A percentile compares a stretch with the other conserved stretches of the same genome.
Evolutionary conservation across 2,113 vertebrate species (phyloP).

Genomic region (Tetrao urogallus): DNA sequence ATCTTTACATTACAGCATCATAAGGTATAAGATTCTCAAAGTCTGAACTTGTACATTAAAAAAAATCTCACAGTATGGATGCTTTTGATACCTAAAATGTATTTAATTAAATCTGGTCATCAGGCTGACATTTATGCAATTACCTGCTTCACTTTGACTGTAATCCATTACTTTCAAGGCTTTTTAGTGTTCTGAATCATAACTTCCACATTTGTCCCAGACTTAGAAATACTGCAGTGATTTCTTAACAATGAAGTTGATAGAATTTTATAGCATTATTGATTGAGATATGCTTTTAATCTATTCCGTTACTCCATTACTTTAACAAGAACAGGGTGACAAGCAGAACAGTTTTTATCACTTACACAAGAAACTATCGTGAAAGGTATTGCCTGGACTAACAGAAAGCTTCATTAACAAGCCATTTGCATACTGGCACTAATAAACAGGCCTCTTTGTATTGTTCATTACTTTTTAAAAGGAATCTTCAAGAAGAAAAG

Average conservation of each 20-base stretch:
- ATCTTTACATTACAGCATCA: background rate
- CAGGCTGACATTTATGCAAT: background rate
- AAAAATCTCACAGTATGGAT: background rate
- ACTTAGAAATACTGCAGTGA: background rate
- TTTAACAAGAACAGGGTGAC: background rate
- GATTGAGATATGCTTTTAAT: background rate
- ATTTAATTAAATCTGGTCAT: background rate
- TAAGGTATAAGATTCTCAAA: background rate
- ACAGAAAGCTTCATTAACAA: conserved; percentile 2
- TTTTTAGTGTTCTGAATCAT: background rate
- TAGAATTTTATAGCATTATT: background rate
- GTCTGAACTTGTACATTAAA: background rate
- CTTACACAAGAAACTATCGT: background rate
- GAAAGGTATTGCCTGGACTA: background rate
- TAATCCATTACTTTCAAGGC: background rate
- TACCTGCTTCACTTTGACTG: background rate
- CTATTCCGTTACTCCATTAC: background rate
- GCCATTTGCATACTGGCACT: background rate
- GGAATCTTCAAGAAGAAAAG: conserved; percentile 59
- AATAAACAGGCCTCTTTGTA: conserved; percentile 55
- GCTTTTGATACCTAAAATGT: background rate
- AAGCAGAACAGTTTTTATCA: background rate
- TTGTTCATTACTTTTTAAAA: conserved; percentile 68
- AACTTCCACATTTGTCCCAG: background rate
- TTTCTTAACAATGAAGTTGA: background rate